Base-by-base conservation (phyloP, 2,888 invertebrate species). In the Dolichomitus sp. region DNA sequence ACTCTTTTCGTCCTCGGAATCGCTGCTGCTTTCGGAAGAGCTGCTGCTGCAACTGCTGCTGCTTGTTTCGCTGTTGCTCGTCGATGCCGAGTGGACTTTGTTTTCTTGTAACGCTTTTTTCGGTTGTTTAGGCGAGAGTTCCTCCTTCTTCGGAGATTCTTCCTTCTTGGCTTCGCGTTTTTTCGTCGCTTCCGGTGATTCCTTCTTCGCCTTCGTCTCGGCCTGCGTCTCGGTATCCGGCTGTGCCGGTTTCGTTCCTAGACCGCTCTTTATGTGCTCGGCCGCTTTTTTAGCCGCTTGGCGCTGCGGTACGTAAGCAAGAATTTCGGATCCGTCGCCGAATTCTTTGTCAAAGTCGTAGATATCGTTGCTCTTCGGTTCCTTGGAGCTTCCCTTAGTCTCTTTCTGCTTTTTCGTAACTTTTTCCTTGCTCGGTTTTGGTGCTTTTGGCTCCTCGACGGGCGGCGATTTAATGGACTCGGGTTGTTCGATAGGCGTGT, bases 281-380 rank as follows among this genome's bases (percentile, higher is more conserved):
- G 98, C 98, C 0, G 98, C 98, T 92, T 98, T 98, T 92, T 98
- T 98, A 12, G 98, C 98, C 0, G 98, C 98, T 94, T 98, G 97
- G 81, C 98, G 94, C 92, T 98, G 98, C 1, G 98, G 98, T 27
- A 98, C 98, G 92, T 98, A 97, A 0, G 97, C 96, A 54, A 97
- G 95, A 63, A 97, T 95, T 89, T 96, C 95, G 86, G 90, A 88
- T 17, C 92, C 91, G 89, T 96, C 96, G 40, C 96, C 96, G 4
- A 94, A 91, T 80, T 96, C 96, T 90, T 96, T 96, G 61, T 95
- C 95, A 82, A 95, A 95, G 84, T 95, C 95, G 88, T 95, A 95
- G 23, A 95, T 93, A 82, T 95, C 95, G 86, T 94, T 94, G 79
- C 89, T 89, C 54, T 91, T 92, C 2, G 88, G 72, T 78, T 93